These are phyloP conservation scores for Griposia aprilina DNA, from an alignment of 2,888 invertebrate genomes.

Conservation along the genomic window DNA sequence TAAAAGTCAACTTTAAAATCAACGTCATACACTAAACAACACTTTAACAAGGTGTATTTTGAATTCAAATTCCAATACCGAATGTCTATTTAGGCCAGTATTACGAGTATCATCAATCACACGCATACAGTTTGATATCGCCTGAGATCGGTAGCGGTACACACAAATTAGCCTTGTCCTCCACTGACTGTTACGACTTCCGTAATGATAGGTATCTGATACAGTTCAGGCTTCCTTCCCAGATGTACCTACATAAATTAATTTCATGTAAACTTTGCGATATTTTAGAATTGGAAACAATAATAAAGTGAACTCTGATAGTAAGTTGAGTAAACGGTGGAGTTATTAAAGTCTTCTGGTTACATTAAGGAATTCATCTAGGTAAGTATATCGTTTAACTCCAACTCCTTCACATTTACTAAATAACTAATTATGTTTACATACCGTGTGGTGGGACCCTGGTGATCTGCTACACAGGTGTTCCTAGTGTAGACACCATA, in stretches of 20 bases:
- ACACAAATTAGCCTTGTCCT: constrained; percentile 61
- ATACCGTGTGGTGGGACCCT: too few relatives aligned
- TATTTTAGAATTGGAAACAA: constrained; percentile 28
- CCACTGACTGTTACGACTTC: constrained; percentile 53
- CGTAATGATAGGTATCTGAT: constrained; percentile 50
- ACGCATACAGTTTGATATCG: constrained; percentile 42
- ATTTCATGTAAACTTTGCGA: constrained; percentile 47
- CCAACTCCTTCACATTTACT: neutral
- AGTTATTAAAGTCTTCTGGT: neutral
- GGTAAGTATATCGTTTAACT: too few relatives aligned
- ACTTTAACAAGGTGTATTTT: neutral
- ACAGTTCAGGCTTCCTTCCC: constrained; percentile 51
- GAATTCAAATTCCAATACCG: constrained; percentile 11
- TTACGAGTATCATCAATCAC: constrained; percentile 38
- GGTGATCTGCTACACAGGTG: too few relatives aligned
- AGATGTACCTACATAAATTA: constrained; percentile 58
- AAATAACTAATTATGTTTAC: neutral
- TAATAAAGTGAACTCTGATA: constrained; percentile 32
- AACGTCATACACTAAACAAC: constrained; percentile 5
- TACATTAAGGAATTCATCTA: neutral
- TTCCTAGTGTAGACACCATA: too few relatives aligned
- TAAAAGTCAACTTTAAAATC: neutral
- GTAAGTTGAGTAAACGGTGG: neutral
- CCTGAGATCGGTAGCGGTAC: constrained; percentile 21
- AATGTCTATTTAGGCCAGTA: neutral